Evolutionary conservation across 1,140 invertebrate species (phyloP), one percentile per base, ranked within the genome.

Genomic region (Brevipalpus yothersi): DNA sequence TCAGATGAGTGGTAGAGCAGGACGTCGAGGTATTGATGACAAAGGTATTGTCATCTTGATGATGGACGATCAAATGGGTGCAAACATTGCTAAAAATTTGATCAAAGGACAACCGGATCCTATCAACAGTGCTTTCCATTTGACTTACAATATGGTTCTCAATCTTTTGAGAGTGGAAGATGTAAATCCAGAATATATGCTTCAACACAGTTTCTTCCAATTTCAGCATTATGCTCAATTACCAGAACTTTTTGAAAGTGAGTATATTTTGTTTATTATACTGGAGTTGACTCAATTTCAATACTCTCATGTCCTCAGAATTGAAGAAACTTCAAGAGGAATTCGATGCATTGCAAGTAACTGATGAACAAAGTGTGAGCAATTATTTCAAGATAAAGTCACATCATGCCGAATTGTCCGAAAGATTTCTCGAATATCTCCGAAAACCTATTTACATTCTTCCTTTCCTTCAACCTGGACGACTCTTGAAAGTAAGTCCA

Each of bases 101-200:
- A 79, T 97, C 1, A 87, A 93, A 72, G 76, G 75, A 21, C 56
- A 53, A 67, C 80, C 93, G 0, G 94, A 99, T 75, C 84, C 91
- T 0, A 83, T 99, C 40, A 97, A 99, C 72, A 96, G 91, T 1
- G 93, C 94, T 0, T 99, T 99, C 73, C 93, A 97, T 73, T 75
- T 99, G 53, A 98, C 94, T 0, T 99, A 99, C 69, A 99, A 98
- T 69, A 99, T 99, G 95, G 90, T 99, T 11, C 72, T 98, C 10
- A 98, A 98, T 78, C 74, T 98, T 61, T 72, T 98, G 43, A 64
- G 78, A 69, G 95, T 99, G 8, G 94, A 99, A 73, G 94, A 96
- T 75, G 96, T 99, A 60, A 98, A 98, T 77, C 94, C 95, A 0
- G 92, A 99, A 71, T 98, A 94, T 66, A 97, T 99, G 89, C 74